Conservation (phyloP, 2,888 invertebrate species). For the Polymixis flavicincta region DNA sequence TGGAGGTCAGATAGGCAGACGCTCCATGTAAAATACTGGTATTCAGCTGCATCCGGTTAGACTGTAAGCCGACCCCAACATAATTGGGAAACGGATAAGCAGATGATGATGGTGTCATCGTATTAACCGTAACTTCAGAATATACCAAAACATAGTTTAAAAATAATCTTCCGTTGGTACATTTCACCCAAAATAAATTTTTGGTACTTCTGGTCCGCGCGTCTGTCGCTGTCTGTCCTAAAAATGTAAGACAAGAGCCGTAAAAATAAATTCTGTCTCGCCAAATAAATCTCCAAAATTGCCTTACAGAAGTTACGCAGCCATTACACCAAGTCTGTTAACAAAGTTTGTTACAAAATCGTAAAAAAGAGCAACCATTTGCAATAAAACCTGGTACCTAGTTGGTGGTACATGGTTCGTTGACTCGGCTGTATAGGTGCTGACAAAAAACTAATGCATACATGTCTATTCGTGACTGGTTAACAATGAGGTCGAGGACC, state of each 20-base stretch:
- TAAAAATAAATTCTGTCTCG: background rate
- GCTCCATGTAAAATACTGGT: background rate
- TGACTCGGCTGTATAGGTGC: slow-evolving; percentile 63
- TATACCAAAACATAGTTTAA: background rate
- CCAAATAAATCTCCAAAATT: slow-evolving; percentile 17
- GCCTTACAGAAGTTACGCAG: slow-evolving; percentile 14
- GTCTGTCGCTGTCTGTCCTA: background rate
- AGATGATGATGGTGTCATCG: background rate
- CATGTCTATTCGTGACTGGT: slow-evolving; percentile 54
- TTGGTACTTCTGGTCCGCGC: slow-evolving; percentile 17
- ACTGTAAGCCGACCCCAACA: background rate
- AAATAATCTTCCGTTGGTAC: background rate
- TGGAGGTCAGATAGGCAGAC: too few species aligned
- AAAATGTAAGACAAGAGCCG: background rate
- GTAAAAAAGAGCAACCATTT: slow-evolving; percentile 54
- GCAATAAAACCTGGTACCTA: slow-evolving; percentile 57
- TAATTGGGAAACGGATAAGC: background rate
- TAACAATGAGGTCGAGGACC: slow-evolving; percentile 42
- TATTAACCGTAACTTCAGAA: background rate
- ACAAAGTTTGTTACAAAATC: slow-evolving; percentile 35
- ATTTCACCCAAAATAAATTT: background rate
- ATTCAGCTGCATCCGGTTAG: background rate
- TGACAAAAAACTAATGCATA: slow-evolving; percentile 71
- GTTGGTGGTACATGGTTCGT: slow-evolving; percentile 60
- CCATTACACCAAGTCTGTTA: slow-evolving; percentile 25